Conservation (phyloP, 2,797 vertebrate species). For the Myiothlypis chrysogaster region DNA sequence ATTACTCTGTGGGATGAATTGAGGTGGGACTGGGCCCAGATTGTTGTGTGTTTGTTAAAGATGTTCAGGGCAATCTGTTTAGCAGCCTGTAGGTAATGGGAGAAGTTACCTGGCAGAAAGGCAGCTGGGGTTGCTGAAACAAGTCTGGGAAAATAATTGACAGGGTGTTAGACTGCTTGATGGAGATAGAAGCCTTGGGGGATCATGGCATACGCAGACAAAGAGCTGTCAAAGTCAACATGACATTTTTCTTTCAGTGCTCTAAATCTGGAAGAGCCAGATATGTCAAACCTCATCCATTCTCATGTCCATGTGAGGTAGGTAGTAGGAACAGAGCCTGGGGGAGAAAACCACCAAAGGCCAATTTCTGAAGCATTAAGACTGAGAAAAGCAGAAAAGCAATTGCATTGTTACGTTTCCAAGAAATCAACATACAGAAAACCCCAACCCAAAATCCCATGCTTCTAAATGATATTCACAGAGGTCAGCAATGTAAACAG, state of each 20-base stretch:
- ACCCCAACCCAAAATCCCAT: not conserved
- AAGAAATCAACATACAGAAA: not conserved
- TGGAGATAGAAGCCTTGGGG: not conserved
- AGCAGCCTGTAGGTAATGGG: not conserved
- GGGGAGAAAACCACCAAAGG: not conserved
- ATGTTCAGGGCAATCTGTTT: not conserved
- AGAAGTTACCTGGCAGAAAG: constrained; percentile 3
- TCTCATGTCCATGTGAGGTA: not conserved
- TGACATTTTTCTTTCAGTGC: not conserved
- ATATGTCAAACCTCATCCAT: not conserved
- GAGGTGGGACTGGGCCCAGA: not conserved
- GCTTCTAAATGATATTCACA: not conserved
- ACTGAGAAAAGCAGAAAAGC: not conserved
- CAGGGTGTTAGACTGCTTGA: not conserved
- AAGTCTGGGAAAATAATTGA: not conserved
- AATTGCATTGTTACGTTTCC: not conserved
- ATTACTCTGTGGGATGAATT: not conserved
- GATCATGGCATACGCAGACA: not conserved
- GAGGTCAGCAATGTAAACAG: not conserved
- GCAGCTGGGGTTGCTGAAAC: not conserved
- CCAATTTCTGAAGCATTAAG: not conserved
- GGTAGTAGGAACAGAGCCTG: not conserved
- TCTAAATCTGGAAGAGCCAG: not conserved
- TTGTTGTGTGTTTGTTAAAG: not conserved
- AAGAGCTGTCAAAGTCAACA: not conserved